These are phyloP conservation scores for Astropecten irregularis DNA, from an alignment of 53 echinoderm and acorn worm genomes.

Conservation along the genomic window DNA sequence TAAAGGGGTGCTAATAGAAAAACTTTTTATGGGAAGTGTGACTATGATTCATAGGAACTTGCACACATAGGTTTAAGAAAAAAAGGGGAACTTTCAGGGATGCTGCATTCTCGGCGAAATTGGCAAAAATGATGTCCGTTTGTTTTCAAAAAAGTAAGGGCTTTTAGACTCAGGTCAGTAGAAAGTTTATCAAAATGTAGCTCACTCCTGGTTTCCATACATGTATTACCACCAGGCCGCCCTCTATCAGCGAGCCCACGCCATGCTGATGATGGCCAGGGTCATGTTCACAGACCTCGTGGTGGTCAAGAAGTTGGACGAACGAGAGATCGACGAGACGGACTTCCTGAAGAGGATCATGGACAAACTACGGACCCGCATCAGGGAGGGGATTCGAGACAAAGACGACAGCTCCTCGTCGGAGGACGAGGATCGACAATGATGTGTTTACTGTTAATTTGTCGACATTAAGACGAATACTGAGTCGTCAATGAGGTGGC, in stretches of 20 bases:
- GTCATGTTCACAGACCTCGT: conserved; percentile 95
- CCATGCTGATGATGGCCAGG: conserved; percentile 90
- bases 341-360: conserved; percentile 82
- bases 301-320: conserved; percentile 82
- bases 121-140: no score
- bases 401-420: conserved; percentile 54
- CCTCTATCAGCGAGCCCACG: conserved; percentile 81
- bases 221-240: no score
- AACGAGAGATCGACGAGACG: conserved; percentile 81
- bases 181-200: no score
- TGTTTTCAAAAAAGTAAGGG: no score
- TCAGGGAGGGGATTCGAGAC: conserved; percentile 64
- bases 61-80: no score
- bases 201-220: no score
- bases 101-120: no score
- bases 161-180: no score
- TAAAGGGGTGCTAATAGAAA: neutral
- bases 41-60: no score
- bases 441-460: neutral
- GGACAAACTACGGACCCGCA: conserved; percentile 63
- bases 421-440: conserved; percentile 29
- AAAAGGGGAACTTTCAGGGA: no score
- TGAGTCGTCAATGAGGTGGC: no score
- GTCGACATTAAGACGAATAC: neutral
- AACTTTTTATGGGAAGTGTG: neutral